Percentiles rank a stretch among this genome's conserved stretches.
Evolutionary conservation across 2,888 invertebrate species (phyloP).

Genomic region (Zeuzera pyrina): DNA sequence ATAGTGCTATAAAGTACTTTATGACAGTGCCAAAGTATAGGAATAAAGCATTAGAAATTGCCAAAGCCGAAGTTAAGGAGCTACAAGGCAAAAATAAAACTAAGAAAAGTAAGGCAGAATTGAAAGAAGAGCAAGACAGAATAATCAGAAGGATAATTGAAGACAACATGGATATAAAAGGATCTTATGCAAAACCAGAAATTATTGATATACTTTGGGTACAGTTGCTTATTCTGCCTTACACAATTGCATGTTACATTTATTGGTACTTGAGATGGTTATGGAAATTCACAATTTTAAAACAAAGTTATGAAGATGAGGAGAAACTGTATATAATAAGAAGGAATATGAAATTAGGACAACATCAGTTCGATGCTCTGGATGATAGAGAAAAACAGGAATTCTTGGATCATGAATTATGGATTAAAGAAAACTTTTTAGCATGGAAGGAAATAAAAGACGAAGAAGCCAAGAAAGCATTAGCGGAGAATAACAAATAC

Average conservation of each 20-base stretch:
- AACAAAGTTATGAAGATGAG: slow-evolving; percentile 84
- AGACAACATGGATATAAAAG: slow-evolving; percentile 95
- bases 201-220: slow-evolving; percentile 86
- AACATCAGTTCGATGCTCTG: slow-evolving; percentile 80
- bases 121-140: slow-evolving; percentile 84
- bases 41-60: slow-evolving; percentile 81
- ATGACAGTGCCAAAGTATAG: slow-evolving; percentile 91
- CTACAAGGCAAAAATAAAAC: slow-evolving; percentile 70
- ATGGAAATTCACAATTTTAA: slow-evolving; percentile 82
- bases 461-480: slow-evolving; percentile 85
- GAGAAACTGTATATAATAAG: slow-evolving; percentile 90
- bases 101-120: slow-evolving; percentile 74
- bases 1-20: slow-evolving; percentile 90
- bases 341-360: slow-evolving; percentile 81
- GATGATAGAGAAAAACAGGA: slow-evolving; percentile 83
- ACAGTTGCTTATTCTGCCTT: slow-evolving; percentile 85
- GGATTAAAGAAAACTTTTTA: slow-evolving; percentile 86
- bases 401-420: slow-evolving; percentile 82
- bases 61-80: slow-evolving; percentile 71
- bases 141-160: slow-evolving; percentile 87
- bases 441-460: slow-evolving; percentile 88
- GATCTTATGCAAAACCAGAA: slow-evolving; percentile 91
- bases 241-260: slow-evolving; percentile 78
- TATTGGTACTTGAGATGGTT: slow-evolving; percentile 87
- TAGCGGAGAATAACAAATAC: slow-evolving; percentile 89